These are phyloP conservation scores for Zonitis immaculata DNA, from an alignment of 2,888 invertebrate genomes.

Conservation along the genomic window DNA sequence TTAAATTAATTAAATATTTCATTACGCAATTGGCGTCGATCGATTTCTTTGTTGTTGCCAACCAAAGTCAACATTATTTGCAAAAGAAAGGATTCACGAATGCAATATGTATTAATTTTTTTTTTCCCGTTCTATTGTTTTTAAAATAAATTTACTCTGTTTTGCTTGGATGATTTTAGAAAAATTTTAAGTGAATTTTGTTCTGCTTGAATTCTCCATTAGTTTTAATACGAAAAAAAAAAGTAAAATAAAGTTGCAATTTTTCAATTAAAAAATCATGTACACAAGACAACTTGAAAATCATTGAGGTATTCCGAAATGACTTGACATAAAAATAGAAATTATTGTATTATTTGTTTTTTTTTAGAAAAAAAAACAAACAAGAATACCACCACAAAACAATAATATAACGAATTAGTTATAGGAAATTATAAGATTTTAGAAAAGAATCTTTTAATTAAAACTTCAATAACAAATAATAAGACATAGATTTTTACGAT, in stretches of 20 bases:
- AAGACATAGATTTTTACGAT: too few species aligned
- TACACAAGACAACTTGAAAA: neutral
- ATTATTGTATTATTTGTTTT: too few species aligned
- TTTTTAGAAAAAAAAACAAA: too few species aligned
- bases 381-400: neutral
- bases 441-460: too few species aligned
- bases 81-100: neutral
- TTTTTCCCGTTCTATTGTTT: conserved; percentile 1
- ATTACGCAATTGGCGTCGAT: neutral
- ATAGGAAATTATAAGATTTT: too few species aligned
- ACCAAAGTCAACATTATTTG: neutral
- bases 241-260: neutral
- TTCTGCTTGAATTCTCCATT: neutral
- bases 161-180: neutral
- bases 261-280: neutral
- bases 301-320: neutral
- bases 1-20: too few species aligned
- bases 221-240: neutral
- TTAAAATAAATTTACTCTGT: neutral
- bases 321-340: neutral
- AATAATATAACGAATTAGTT: too few species aligned
- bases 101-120: too few species aligned
- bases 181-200: neutral
- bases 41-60: neutral
- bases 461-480: too few species aligned